Evolutionary conservation across 2,113 vertebrate genomes (phyloP).

Genomic region (Phyllopteryx taeniolatus): DNA sequence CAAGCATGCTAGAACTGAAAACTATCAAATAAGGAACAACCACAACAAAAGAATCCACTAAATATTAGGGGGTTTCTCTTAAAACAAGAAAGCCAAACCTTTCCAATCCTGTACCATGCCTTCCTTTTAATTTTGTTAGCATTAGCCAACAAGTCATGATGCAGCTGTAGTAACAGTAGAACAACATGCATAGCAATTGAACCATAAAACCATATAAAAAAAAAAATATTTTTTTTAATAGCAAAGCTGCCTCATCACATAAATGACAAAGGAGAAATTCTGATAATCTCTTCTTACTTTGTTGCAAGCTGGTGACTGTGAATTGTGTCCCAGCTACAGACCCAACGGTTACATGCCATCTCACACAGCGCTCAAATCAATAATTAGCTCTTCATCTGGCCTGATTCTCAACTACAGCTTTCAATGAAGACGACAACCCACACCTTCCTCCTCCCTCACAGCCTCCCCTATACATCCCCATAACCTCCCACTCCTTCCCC

Average conservation of each 20-base stretch:
- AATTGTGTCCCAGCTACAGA: slow-evolving; percentile 48
- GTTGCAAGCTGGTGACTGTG: slow-evolving; percentile 55
- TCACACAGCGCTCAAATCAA: slow-evolving; percentile 78
- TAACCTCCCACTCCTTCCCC: slow-evolving; percentile 59
- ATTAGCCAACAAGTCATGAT: slow-evolving; percentile 80
- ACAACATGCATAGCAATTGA: slow-evolving; percentile 59
- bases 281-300: slow-evolving; percentile 44
- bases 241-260: slow-evolving; percentile 93
- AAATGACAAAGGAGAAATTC: slow-evolving; percentile 57
- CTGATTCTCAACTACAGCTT: slow-evolving; percentile 88
- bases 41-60: slow-evolving; percentile 39
- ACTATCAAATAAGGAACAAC: slow-evolving; percentile 52
- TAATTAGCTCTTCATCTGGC: slow-evolving; percentile 85
- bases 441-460: slow-evolving; percentile 18
- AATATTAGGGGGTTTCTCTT: slow-evolving; percentile 59
- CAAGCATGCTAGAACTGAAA: slow-evolving; percentile 97
- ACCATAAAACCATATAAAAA: slow-evolving; percentile 10
- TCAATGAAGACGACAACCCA: slow-evolving; percentile 66
- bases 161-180: slow-evolving; percentile 79
- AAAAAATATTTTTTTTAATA: slow-evolving; percentile 32
- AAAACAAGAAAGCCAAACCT: slow-evolving; percentile 54
- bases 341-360: slow-evolving; percentile 73
- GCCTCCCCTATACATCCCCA: slow-evolving; percentile 43
- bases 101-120: slow-evolving; percentile 66
- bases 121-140: slow-evolving; percentile 54